Evolutionary conservation across 2,113 vertebrate genomes (phyloP).

Genomic region (Clarias magur): DNA sequence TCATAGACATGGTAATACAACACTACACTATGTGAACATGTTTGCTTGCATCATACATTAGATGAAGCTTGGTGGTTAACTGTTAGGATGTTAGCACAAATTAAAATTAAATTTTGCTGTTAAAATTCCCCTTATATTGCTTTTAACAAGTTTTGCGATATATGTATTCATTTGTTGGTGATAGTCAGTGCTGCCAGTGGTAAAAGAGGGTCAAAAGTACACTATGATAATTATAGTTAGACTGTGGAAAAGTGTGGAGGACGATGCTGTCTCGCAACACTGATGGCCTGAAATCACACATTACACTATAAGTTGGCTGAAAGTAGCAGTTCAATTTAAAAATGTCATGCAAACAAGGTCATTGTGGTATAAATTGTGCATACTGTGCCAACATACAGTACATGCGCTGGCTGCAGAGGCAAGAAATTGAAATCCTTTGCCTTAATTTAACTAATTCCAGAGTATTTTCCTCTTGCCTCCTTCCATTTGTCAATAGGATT

Average conservation of each 20-base stretch:
- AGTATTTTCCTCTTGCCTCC: constrained; percentile 20
- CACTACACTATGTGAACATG: background rate
- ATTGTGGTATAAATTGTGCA: background rate
- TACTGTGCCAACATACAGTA: background rate
- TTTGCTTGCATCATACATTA: background rate
- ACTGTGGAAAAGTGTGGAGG: background rate
- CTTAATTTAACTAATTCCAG: constrained; percentile 38
- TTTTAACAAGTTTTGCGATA: background rate
- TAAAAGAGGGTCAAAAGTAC: background rate
- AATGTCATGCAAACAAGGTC: background rate
- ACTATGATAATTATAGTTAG: background rate
- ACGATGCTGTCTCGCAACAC: constrained; percentile 1
- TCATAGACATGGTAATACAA: background rate
- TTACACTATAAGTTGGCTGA: background rate
- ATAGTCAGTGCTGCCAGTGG: background rate
- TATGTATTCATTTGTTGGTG: background rate
- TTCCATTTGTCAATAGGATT: constrained; percentile 14
- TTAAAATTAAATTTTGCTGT: background rate
- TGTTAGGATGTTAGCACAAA: background rate
- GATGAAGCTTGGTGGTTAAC: background rate
- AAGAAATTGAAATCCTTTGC: constrained; percentile 27
- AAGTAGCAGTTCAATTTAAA: background rate
- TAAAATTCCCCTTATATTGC: background rate
- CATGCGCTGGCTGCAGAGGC: background rate
- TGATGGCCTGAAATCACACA: constrained; percentile 9